phyloP scores from a whole-genome alignment of 2,797 vertebrate species.

The Hybognathus amarus region DNA sequence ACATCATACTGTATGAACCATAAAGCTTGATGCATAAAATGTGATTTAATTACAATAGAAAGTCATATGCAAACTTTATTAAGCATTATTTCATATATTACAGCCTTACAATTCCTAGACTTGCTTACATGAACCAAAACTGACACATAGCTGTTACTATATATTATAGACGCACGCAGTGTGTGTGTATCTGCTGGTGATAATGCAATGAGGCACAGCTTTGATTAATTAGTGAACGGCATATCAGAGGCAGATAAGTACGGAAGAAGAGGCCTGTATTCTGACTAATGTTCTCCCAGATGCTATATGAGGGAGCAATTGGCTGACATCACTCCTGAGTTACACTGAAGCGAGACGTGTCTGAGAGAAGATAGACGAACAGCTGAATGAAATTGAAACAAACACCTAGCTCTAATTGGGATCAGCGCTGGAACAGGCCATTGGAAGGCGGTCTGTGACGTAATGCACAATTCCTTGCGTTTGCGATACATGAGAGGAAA shows the following conservation, averaged over 20 bases:
- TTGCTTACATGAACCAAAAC: too few relatives aligned
- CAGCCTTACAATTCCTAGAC: too few relatives aligned
- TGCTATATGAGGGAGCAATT: constrained; percentile 58
- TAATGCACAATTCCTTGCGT: background rate
- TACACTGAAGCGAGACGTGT: constrained; percentile 27
- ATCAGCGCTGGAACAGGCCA: constrained; percentile 6
- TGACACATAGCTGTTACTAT: too few relatives aligned
- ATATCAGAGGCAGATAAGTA: too few relatives aligned
- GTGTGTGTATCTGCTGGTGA: too few relatives aligned
- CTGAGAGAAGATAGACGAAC: constrained; percentile 9
- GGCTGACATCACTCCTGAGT: constrained; percentile 53
- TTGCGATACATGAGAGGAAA: background rate
- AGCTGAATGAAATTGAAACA: too few relatives aligned
- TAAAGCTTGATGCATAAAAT: background rate
- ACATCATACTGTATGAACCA: background rate
- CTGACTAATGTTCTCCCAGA: constrained; percentile 74
- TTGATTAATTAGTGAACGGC: too few relatives aligned
- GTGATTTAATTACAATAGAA: too few relatives aligned
- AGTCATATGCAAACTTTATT: too few relatives aligned
- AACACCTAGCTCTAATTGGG: background rate
- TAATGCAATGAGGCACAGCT: too few relatives aligned
- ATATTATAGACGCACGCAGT: too few relatives aligned
- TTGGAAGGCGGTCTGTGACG: background rate
- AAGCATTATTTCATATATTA: too few relatives aligned
- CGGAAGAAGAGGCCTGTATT: constrained; percentile 69